Evolutionary conservation across 2,113 vertebrate genomes (phyloP).

Genomic region (Gasterosteus nipponicus): DNA sequence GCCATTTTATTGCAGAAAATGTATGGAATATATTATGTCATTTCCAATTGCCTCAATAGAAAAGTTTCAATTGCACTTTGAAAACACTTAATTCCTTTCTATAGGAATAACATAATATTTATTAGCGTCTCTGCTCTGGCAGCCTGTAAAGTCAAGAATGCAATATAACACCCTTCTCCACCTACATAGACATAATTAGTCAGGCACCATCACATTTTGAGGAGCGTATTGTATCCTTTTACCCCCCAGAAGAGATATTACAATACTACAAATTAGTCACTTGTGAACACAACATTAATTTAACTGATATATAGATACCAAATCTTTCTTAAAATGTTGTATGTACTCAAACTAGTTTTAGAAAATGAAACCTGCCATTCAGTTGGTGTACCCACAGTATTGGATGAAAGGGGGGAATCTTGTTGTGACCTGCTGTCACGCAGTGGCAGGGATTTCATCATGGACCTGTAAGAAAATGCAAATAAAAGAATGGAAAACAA

Average conservation of each 20-base stretch:
- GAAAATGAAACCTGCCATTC: background rate
- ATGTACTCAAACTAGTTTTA: background rate
- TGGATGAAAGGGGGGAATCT: background rate
- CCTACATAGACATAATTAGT: background rate
- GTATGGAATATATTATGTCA: background rate
- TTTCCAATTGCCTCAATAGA: background rate
- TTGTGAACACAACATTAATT: background rate
- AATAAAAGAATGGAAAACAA: slow-evolving; percentile 9
- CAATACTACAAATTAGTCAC: background rate
- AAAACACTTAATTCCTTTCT: background rate
- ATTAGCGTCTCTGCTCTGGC: background rate
- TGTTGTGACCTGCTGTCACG: background rate
- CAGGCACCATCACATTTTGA: background rate
- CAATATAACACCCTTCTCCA: background rate
- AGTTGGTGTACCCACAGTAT: background rate
- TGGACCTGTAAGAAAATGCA: background rate
- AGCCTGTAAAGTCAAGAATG: background rate
- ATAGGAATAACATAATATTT: background rate
- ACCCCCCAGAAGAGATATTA: no score
- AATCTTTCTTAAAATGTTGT: background rate
- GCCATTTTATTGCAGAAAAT: background rate
- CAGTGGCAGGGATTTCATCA: background rate
- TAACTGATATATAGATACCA: background rate
- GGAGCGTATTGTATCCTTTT: no score
- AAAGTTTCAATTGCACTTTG: background rate